A percentile compares a stretch with the other conserved stretches of the same genome.
Conservation (phyloP, 2,888 invertebrate species). For the Lasius platythorax region DNA sequence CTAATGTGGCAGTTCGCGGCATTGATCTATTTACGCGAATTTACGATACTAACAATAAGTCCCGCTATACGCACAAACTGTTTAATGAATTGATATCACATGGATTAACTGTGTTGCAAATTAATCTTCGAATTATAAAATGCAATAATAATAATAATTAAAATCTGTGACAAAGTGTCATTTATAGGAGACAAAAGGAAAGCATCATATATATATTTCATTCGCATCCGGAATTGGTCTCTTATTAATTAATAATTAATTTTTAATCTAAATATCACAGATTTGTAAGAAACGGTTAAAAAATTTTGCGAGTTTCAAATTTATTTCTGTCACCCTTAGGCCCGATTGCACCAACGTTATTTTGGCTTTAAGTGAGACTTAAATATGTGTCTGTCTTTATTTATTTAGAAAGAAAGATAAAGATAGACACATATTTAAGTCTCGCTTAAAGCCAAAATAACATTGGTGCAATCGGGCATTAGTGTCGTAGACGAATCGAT, state of each 20-base stretch:
- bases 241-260: not conserved
- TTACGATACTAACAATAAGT: not conserved
- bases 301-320: not conserved
- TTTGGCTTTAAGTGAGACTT: too few species aligned
- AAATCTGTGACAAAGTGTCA: not conserved
- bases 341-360: too few species aligned
- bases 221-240: not conserved
- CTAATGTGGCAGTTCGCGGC: constrained; percentile 26
- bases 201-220: not conserved
- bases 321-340: not conserved
- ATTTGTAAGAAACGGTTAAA: not conserved
- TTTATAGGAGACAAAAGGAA: not conserved
- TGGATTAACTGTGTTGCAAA: not conserved
- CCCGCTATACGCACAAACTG: not conserved
- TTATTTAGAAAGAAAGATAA: too few species aligned
- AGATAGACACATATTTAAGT: too few species aligned
- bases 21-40: constrained; percentile 32
- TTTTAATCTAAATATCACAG: not conserved
- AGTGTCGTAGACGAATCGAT: constrained; percentile 32
- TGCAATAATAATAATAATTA: not conserved
- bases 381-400: too few species aligned
- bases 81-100: not conserved
- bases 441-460: too few species aligned
- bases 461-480: too few species aligned
- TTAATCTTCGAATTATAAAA: not conserved